Percentiles rank a stretch among this genome's conserved stretches.
Evolutionary conservation across 1,140 invertebrate species (phyloP).

Genomic region (Himalopsyche phryganea): DNA sequence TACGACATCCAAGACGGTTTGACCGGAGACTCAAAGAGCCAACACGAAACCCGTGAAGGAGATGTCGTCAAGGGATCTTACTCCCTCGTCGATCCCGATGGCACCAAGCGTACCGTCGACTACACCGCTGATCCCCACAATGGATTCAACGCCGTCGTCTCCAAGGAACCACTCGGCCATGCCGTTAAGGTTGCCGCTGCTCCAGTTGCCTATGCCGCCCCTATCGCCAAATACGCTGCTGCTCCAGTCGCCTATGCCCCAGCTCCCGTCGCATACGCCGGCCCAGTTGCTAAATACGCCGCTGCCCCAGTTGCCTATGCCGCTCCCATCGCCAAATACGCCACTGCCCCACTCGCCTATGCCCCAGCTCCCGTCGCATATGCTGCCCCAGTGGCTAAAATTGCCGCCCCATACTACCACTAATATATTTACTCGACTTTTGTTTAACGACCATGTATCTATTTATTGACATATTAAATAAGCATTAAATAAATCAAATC

Average conservation of each 20-base stretch:
- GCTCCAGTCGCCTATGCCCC: slow-evolving; percentile 30
- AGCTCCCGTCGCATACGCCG: slow-evolving; percentile 38
- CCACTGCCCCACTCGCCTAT: slow-evolving; percentile 31
- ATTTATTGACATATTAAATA: slow-evolving; percentile 16
- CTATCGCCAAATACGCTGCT: slow-evolving; percentile 33
- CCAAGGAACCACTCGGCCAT: slow-evolving; percentile 37
- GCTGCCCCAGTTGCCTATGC: slow-evolving; percentile 33
- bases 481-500: neutral
- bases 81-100: slow-evolving; percentile 55
- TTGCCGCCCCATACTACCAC: slow-evolving; percentile 6
- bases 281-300: slow-evolving; percentile 43
- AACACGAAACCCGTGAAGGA: slow-evolving; percentile 55
- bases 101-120: slow-evolving; percentile 55
- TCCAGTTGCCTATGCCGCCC: slow-evolving; percentile 37
- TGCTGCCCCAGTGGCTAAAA: slow-evolving; percentile 48
- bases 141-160: slow-evolving; percentile 50
- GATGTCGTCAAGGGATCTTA: slow-evolving; percentile 57
- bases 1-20: slow-evolving; percentile 58
- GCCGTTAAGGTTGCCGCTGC: slow-evolving; percentile 34
- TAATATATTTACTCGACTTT: neutral
- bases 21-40: slow-evolving; percentile 59
- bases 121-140: slow-evolving; percentile 57
- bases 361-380: slow-evolving; percentile 28
- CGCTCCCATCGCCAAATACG: slow-evolving; percentile 36
- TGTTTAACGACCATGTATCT: slow-evolving; percentile 6